Base-by-base conservation (phyloP, 1,140 invertebrate genomes). In the Penaeus japonicus region DNA sequence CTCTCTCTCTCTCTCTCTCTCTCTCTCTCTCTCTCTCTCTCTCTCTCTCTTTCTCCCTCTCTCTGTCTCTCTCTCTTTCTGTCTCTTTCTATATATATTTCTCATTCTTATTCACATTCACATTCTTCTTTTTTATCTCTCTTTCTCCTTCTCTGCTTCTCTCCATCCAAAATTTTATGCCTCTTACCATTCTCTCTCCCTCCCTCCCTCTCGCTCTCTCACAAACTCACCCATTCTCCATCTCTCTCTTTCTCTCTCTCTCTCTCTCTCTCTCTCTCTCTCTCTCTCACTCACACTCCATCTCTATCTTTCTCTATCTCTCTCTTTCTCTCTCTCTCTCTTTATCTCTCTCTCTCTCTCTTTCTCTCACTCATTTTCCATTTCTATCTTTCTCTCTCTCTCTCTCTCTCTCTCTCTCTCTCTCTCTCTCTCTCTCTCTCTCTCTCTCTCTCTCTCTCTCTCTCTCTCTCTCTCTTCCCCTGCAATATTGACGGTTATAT, bases 211-310 rank as follows among this genome's bases (percentile, higher is more conserved):
- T 35, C 65, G 10, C 32, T 30, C 5, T 22, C 59, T 3, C 59
- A 65, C 59, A 65, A 22, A 65, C 59, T n/a, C 59, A 73, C 17
- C 70, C 70, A 5, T 59, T 59, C 57, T 15, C 10, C 12, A 10
- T 30, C 15, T 70, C 30, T 75, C 73, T 75, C 73, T 75, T 1
- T 75, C 73, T 75, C 73, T 32, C 73, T 75, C 73, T 75, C 73
- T 75, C 73, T 75, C 73, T 75, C 27, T 75, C 73, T 75, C 73
- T 75, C 73, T 75, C 73, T 75, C 73, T 75, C 73, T 75, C 73
- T 75, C 73, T 75, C 73, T 75, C 73, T 75, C 73, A 30, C 73
- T 75, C 73, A 30, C 73, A 30, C 73, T 75, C 73, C 30, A n/a
- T 75, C 73, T 75, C 73, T 75, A n/a, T 75, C 30, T 35, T 27